These are phyloP conservation scores for Drosophila guanche DNA, from an alignment of 1,140 invertebrate species.

Conservation along the genomic window DNA sequence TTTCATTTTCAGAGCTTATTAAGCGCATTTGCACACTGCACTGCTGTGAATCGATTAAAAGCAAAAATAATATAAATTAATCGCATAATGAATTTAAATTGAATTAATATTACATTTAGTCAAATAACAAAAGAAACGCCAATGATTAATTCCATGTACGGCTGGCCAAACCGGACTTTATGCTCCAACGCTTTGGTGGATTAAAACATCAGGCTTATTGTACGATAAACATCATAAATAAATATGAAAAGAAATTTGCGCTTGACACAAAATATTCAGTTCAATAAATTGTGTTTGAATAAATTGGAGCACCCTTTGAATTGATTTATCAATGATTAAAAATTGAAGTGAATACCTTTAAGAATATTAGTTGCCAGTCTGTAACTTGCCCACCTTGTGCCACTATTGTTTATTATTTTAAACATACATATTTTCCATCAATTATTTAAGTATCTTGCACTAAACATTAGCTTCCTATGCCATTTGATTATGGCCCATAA, in stretches of 20 bases:
- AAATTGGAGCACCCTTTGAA: no score
- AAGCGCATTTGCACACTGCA: conserved; percentile 55
- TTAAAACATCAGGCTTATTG: conserved; percentile 62
- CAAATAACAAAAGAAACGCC: conserved; percentile 50
- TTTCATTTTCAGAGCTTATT: conserved; percentile 64
- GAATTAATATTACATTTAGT: conserved; percentile 76
- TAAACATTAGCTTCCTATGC: neutral
- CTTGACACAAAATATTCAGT: neutral
- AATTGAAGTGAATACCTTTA: no score
- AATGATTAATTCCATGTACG: conserved; percentile 73
- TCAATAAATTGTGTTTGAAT: conserved; percentile 33
- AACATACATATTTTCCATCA: neutral
- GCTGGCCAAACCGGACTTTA: conserved; percentile 8
- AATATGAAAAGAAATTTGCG: conserved; percentile 37
- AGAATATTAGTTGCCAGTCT: neutral
- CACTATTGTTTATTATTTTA: neutral
- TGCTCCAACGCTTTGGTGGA: conserved; percentile 61
- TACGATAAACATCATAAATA: conserved; percentile 54
- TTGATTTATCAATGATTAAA: no score
- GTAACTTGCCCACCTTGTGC: no score
- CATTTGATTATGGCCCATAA: conserved; percentile 8
- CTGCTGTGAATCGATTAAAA: conserved; percentile 57
- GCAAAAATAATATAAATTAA: conserved; percentile 63
- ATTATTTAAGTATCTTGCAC: neutral
- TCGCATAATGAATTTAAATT: conserved; percentile 67